Conservation (phyloP, 2,888 invertebrate genomes). For the Saturnia pavonia region DNA sequence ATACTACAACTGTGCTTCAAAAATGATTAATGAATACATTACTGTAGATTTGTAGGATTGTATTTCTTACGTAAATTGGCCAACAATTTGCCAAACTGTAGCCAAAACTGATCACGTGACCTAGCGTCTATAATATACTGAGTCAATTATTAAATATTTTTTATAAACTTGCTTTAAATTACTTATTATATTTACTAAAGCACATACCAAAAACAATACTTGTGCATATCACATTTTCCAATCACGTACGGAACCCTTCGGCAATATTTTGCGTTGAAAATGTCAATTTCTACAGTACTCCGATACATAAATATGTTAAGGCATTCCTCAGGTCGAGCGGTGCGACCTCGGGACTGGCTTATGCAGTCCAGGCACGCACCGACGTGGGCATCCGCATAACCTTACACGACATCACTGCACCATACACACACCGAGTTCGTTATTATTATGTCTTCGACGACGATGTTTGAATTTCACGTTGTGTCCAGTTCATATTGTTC, state of each 20-base stretch:
- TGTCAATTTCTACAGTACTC: constrained; percentile 28
- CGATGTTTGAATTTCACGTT: not conserved
- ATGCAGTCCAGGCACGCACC: constrained; percentile 64
- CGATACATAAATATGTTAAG: constrained; percentile 41
- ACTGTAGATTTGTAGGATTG: no score
- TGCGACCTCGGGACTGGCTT: constrained; percentile 65
- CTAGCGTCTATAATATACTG: no score
- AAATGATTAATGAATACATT: no score
- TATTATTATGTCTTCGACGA: constrained; percentile 1
- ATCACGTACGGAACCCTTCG: constrained; percentile 16
- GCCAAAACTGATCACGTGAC: no score
- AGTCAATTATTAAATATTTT: no score
- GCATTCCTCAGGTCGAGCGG: constrained; percentile 54
- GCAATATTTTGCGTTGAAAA: constrained; percentile 21
- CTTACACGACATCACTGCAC: constrained; percentile 44
- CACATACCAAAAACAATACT: not conserved
- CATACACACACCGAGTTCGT: constrained; percentile 14
- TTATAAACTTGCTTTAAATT: no score
- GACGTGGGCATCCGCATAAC: constrained; percentile 71
- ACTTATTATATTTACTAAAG: not conserved
- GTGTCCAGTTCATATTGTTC: not conserved
- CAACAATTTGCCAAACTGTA: no score
- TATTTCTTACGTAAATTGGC: no score
- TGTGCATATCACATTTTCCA: not conserved
- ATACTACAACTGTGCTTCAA: no score